Conservation (phyloP, 2,113 vertebrate species). For the Chaenocephalus aceratus region DNA sequence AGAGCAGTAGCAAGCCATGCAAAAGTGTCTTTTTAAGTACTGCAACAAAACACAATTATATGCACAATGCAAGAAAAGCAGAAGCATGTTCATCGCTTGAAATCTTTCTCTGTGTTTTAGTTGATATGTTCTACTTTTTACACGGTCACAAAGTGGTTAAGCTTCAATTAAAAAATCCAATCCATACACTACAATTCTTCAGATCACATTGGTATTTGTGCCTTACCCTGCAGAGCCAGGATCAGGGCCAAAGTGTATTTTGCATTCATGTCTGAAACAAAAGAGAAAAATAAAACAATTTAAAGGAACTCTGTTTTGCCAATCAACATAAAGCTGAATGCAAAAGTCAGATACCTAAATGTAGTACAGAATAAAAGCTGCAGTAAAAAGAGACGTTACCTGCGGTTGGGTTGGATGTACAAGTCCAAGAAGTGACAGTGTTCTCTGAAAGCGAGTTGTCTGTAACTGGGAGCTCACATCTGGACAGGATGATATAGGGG, state of each 20-base stretch:
- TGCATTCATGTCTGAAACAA: constrained; percentile 80
- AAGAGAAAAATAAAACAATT: constrained; percentile 7
- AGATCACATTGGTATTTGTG: not conserved
- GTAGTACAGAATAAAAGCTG: not conserved
- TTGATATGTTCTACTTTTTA: not conserved
- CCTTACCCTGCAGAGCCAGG: constrained; percentile 85
- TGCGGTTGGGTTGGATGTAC: constrained; percentile 71
- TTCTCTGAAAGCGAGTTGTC: constrained; percentile 76
- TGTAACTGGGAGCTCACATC: constrained; percentile 73
- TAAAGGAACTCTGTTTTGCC: not conserved
- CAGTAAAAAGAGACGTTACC: constrained; percentile 52
- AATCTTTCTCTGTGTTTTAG: not conserved
- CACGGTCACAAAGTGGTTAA: not conserved
- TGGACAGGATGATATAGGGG: constrained; percentile 82
- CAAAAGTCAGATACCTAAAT: not conserved
- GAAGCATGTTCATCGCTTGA: not conserved
- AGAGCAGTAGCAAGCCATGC: not conserved
- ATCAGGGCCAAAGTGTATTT: constrained; percentile 78
- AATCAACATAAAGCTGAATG: not conserved
- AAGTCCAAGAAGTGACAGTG: constrained; percentile 80
- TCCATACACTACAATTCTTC: not conserved
- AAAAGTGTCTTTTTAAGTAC: not conserved
- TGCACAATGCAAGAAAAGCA: not conserved
- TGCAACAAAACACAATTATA: not conserved
- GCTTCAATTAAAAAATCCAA: not conserved